Base-by-base conservation (phyloP, 2,113 vertebrate genomes). In the Marcusenius ussheri region DNA sequence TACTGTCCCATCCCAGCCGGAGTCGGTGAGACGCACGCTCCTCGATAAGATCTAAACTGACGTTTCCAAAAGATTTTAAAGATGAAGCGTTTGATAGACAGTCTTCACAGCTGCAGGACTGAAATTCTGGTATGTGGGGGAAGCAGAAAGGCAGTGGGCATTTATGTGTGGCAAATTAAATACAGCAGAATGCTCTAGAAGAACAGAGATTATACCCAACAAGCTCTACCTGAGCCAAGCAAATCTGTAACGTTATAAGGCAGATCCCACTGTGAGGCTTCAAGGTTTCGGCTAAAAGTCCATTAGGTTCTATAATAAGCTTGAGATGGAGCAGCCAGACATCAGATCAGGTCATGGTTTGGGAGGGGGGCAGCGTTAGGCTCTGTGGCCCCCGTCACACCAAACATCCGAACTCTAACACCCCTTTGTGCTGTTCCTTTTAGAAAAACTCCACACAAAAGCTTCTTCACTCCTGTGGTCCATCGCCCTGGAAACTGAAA, bases 401-500 rank as follows among this genome's bases (percentile, higher is more conserved):
- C 86, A 88, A 83, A 88, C 49, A 88, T 88, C 87, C 70, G 9
- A 62, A 58, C 39, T 83, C 80, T 47, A 88, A 19, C 70, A n/a
- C 35, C 24, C 24, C 87, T 84, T 88, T 90, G 50, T 88, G 24
- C 39, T 13, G 6, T 49, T 49, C 45, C 31, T 35, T 15, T 49
- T 50, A 3, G 49, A 27, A 47, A 88, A 88, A 62, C 87, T 24
- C 74, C 27, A 35, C 62, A 88, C 66, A 90, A 88, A 80, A 47
- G 74, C 74, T 51, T 88, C 49, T 88, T 88, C 70, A 83, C 35
- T 83, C 51, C 66, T 83, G 77, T 10, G 45, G 42, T 27, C 84
- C 46, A 86, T 90, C 84, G 31, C 31, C 84, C 42, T 77, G 89
- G 89, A 90, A 66, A 90, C 89, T 83, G 35, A 90, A 88, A 88